A percentile compares a stretch with the other conserved stretches of the same genome.
These are phyloP conservation scores for Prosopocoilus inquinatus DNA, from an alignment of 2,888 invertebrate species.

Conservation along the genomic window DNA sequence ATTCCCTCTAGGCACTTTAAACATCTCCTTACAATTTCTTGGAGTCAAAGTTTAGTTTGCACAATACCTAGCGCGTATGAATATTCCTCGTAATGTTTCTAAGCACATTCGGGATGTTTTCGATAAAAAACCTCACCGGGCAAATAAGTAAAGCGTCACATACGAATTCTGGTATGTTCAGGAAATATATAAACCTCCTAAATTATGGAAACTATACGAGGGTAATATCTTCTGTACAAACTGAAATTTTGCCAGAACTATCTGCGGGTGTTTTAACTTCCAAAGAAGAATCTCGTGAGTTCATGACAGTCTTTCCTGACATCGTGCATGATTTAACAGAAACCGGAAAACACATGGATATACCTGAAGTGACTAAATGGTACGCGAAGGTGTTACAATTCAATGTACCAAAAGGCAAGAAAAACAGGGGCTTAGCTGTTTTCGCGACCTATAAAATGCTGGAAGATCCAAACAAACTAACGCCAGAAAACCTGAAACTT, in stretches of 20 bases:
- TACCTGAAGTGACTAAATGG: conserved; percentile 79
- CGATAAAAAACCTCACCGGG: too few relatives aligned
- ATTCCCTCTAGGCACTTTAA: too few relatives aligned
- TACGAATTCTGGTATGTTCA: too few relatives aligned
- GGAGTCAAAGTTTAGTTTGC: too few relatives aligned
- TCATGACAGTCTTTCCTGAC: conserved; percentile 87
- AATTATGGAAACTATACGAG: conserved; percentile 26
- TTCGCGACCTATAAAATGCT: conserved; percentile 75
- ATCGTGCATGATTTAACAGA: conserved; percentile 81
- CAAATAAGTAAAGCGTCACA: too few relatives aligned
- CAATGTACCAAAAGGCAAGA: conserved; percentile 75
- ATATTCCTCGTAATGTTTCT: too few relatives aligned
- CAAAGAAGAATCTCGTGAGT: conserved; percentile 82
- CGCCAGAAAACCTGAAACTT: conserved; percentile 72
- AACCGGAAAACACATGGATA: conserved; percentile 70
- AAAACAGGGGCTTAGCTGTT: conserved; percentile 72
- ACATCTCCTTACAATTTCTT: too few relatives aligned
- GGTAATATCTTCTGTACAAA: conserved; percentile 61
- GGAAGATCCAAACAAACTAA: conserved; percentile 62
- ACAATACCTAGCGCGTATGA: too few relatives aligned
- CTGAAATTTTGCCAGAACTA: conserved; percentile 60
- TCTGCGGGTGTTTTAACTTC: conserved; percentile 57
- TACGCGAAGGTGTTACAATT: conserved; percentile 76
- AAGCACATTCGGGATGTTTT: too few relatives aligned
- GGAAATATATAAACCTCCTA: too few relatives aligned